Conservation (phyloP, 2,797 vertebrate species). For the Argyrosomus regius region DNA sequence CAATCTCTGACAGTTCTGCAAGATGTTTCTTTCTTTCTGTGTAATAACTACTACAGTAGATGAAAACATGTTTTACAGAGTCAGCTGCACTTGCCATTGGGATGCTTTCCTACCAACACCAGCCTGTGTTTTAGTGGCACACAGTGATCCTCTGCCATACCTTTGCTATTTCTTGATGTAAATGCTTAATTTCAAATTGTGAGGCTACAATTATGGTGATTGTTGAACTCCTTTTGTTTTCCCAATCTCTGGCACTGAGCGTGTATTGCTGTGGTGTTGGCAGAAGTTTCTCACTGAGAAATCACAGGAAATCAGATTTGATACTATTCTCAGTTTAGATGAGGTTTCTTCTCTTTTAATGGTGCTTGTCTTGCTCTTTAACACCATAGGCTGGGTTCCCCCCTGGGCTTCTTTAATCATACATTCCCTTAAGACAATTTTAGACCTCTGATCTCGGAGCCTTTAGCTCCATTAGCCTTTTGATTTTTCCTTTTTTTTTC, state of each 20-base stretch:
- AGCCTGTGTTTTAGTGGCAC: neutral
- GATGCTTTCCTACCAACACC: neutral
- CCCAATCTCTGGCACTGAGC: neutral
- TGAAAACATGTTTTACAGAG: neutral
- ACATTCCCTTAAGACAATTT: slow-evolving; percentile 14
- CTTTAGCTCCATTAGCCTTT: slow-evolving; percentile 41
- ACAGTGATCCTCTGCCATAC: neutral
- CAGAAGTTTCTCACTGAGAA: neutral
- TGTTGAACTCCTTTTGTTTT: neutral
- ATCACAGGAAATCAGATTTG: slow-evolving; percentile 8
- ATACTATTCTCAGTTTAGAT: neutral
- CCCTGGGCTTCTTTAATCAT: slow-evolving; percentile 15
- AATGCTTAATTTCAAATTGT: neutral
- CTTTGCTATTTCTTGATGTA: neutral
- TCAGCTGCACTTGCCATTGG: neutral
- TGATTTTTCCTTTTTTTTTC: neutral
- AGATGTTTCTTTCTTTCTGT: too few species aligned
- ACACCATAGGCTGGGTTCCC: neutral
- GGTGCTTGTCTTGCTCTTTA: slow-evolving; percentile 10
- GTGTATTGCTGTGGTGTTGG: neutral
- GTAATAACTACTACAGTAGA: too few species aligned
- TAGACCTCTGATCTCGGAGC: slow-evolving; percentile 11
- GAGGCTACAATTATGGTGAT: neutral
- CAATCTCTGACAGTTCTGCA: too few species aligned
- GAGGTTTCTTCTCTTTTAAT: neutral